Conservation (phyloP, 2,888 invertebrate genomes). For the Agrotis clavis region DNA sequence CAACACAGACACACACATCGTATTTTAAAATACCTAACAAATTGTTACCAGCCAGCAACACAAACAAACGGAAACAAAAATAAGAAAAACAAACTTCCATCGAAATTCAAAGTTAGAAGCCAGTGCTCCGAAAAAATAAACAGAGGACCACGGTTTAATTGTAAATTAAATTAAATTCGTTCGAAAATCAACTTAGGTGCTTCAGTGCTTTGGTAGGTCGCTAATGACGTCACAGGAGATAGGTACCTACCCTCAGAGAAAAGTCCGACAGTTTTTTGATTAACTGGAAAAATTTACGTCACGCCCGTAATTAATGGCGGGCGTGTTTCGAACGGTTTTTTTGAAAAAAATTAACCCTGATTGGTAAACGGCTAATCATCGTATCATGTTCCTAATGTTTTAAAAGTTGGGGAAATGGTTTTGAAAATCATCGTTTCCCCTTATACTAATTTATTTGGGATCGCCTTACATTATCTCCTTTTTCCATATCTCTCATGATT, state of each 20-base stretch:
- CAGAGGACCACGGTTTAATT: constrained; percentile 84
- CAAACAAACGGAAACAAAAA: constrained; percentile 68
- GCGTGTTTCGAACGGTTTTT: constrained; percentile 69
- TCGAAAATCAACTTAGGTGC: constrained; percentile 83
- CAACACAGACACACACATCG: constrained; percentile 28
- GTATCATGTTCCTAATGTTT: constrained; percentile 36
- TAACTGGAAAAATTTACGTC: constrained; percentile 81
- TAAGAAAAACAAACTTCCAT: constrained; percentile 76
- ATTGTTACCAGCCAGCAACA: constrained; percentile 46
- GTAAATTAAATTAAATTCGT: constrained; percentile 88
- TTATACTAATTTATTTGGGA: too few relatives aligned
- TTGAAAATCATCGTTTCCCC: background rate
- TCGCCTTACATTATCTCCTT: background rate
- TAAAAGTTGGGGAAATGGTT: constrained; percentile 12
- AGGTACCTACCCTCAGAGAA: constrained; percentile 71
- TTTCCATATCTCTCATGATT: background rate
- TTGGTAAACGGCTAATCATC: constrained; percentile 53
- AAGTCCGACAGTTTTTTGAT: constrained; percentile 84
- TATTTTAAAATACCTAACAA: constrained; percentile 45
- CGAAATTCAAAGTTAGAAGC: constrained; percentile 78
- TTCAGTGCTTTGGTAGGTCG: constrained; percentile 74
- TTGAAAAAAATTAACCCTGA: constrained; percentile 38
- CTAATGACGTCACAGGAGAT: constrained; percentile 79
- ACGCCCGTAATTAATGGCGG: constrained; percentile 83
- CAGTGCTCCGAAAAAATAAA: constrained; percentile 84